Conservation (phyloP, 2,888 invertebrate genomes). For the Rhyacophila evoluta region DNA sequence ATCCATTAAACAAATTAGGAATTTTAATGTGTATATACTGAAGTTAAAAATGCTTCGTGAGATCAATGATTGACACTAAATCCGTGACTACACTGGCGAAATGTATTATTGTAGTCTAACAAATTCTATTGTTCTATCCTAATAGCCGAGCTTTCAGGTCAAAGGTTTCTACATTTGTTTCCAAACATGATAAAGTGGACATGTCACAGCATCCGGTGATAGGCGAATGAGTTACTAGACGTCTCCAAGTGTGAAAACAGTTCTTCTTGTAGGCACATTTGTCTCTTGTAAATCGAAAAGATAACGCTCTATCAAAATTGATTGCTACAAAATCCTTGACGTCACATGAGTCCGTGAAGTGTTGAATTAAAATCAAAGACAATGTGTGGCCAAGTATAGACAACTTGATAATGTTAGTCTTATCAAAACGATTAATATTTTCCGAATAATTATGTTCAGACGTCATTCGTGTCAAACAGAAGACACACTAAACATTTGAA, state of each 20-base stretch:
- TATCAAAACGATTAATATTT: constrained; percentile 4
- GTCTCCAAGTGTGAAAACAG: constrained; percentile 29
- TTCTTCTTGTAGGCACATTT: constrained; percentile 44
- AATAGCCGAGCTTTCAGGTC: constrained; percentile 10
- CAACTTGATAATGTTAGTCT: background rate
- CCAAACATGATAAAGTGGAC: constrained; percentile 43
- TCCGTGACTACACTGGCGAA: too few species aligned
- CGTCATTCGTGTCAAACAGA: background rate
- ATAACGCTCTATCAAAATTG: constrained; percentile 36
- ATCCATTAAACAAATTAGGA: too few species aligned
- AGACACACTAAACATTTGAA: too few species aligned
- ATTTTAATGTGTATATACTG: background rate
- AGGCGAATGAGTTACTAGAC: constrained; percentile 23
- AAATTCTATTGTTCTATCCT: constrained; percentile 9
- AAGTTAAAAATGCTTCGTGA: too few species aligned
- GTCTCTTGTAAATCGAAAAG: constrained; percentile 37
- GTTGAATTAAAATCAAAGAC: background rate
- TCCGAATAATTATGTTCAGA: background rate
- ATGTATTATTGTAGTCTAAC: background rate
- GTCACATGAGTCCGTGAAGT: constrained; percentile 34
- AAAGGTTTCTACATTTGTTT: constrained; percentile 29
- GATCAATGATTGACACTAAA: background rate
- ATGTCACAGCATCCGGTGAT: constrained; percentile 28
- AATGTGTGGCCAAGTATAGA: constrained; percentile 3
- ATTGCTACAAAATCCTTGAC: constrained; percentile 32